Evolutionary conservation across 2,797 vertebrate species (phyloP), one percentile per base, ranked within the genome.

Genomic region (Macropus fuliginosus): DNA sequence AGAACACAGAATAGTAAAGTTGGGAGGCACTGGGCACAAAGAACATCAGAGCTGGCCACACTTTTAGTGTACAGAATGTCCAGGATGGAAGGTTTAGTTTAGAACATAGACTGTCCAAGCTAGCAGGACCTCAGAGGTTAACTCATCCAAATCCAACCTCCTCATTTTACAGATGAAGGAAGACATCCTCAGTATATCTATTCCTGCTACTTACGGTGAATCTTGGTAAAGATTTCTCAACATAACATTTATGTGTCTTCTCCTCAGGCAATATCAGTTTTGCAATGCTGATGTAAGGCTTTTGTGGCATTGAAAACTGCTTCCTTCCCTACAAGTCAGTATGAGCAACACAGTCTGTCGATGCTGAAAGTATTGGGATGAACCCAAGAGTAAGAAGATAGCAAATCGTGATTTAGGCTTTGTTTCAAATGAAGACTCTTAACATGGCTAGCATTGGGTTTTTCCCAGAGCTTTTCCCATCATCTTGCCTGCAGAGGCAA

Each of bases 251-350:
- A 57, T 90, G 54, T 34, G n/a, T 57, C 34, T 50, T 62, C 24
- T 28, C 27, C 31, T 21, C 94, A 52, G 27, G 40, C 14, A 62
- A 92, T 5, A 18, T 5, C 29, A 90, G 66, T 54, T 24, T 46
- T 5, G 59, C 13, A 28, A 14, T 81, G 66, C 66, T 81, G 66
- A 81, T 81, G 66, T 40, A 81, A 81, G 66, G 54, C 34, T 21
- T 40, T 50, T 27, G 62, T 0, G 0, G 55, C 31, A 0, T 40
- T 81, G 0, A 59, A 66, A 54, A 21, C 52, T 16, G 4, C 27
- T n/a, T 91, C n/a, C 0, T 0, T 5, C 56, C 57, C 2, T 0
- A 52, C 3, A 46, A 55, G 66, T 91, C 18, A 62, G 57, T 28
- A 0, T 13, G 54, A 92, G 55, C 46, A 34, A 62, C 4, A 24